Base-by-base conservation (phyloP, 2,113 vertebrate species). In the Gobius niger region DNA sequence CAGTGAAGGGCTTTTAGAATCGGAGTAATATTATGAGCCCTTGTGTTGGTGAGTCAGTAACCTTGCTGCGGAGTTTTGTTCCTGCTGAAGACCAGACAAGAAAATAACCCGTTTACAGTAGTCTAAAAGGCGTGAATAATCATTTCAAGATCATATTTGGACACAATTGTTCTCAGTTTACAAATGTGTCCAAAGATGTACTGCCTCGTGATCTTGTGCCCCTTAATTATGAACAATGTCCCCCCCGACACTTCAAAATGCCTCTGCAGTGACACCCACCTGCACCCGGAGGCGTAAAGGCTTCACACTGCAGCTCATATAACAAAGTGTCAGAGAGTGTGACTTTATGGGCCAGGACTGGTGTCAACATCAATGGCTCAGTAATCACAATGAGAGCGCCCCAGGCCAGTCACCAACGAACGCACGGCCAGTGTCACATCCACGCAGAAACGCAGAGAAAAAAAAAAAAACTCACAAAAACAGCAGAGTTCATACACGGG, bases 301-400 rank as follows among this genome's bases (percentile, higher is more conserved):
- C 15, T 77, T 80, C 71, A 65, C 46, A 61, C 51, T 11, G 59
- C 59, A 67, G 73, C 79, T 84, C 84, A 74, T 34, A 69, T 75
- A 68, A 81, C 77, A 44, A 62, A 79, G 47, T 66, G 73, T 60
- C 70, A 62, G 59, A 24, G 44, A 61, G 70, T 76, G 54, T 71
- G 70, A 49, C 61, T 54, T 63, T 4, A n/a, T 44, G 62, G 46
- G 73, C 64, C 15, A 41, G 76, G 83, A 85, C 78, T 83, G 82
- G 79, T 83, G 83, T 87, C 84, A 85, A 81, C 87, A 84, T 88
- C 83, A 84, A 78, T 69, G 81, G 68, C 64, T 87, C 72, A 75
- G 62, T 75, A 84, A 85, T 84, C 80, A 78, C 75, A 74, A 75
- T 16, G 67, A 78, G 68, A 74, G 54, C 1, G 52, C 82, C 65